Conservation (phyloP, 30 jellyfish, hydroid and myxozoan species). For the Hydractinia echinata region DNA sequence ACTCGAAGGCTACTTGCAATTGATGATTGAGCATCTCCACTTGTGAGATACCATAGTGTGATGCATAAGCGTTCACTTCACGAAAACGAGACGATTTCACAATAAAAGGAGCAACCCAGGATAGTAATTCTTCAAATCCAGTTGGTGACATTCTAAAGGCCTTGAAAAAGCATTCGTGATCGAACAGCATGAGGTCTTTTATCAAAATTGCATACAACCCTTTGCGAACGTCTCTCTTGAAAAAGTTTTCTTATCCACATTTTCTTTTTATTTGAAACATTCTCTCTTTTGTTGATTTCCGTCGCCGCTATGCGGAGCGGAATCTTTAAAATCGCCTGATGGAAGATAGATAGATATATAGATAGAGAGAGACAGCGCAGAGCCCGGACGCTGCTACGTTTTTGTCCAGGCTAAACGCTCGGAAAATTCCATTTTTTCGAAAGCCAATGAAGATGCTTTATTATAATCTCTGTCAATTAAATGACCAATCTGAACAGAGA, state of each 20-base stretch:
- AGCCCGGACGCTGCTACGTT: too few species aligned
- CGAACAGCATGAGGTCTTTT: conserved; percentile 18
- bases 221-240: not conserved
- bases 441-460: too few species aligned
- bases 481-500: too few species aligned
- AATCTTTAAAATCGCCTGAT: too few species aligned
- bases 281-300: too few species aligned
- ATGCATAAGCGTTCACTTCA: conserved; percentile 19
- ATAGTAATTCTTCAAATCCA: conserved; percentile 20
- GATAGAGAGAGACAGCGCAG: too few species aligned
- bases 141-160: conserved; percentile 19
- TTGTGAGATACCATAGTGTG: conserved; percentile 14
- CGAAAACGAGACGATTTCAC: conserved; percentile 16
- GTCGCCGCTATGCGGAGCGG: too few species aligned
- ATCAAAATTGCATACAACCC: not conserved
- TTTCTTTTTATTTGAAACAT: too few species aligned
- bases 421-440: too few species aligned
- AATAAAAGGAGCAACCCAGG: conserved; percentile 34
- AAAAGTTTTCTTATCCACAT: conserved; percentile 4
- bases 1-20: conserved; percentile 26
- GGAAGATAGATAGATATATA: too few species aligned
- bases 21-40: conserved; percentile 35
- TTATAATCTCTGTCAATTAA: too few species aligned
- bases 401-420: too few species aligned
- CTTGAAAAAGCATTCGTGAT: conserved; percentile 19